Percentiles rank a stretch among this genome's conserved stretches.
Evolutionary conservation across 2,113 vertebrate species (phyloP).

Genomic region (Lontra canadensis): DNA sequence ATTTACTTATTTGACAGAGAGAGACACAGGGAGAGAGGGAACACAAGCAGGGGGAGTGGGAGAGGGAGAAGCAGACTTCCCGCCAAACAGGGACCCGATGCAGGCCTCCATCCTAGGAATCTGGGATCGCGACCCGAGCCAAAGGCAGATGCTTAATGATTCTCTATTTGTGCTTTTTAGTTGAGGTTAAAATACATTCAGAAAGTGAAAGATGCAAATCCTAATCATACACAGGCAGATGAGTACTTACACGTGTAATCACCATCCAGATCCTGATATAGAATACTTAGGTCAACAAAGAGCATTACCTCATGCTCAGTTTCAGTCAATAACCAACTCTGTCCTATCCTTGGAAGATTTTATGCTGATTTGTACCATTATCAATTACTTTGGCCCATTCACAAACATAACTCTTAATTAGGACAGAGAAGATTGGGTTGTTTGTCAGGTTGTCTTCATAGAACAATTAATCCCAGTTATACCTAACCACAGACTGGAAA

Average conservation of each 20-base stretch:
- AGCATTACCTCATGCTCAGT: neutral
- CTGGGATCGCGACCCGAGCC: neutral
- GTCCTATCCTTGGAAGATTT: neutral
- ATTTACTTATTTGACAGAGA: too few relatives aligned
- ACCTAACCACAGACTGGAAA: neutral
- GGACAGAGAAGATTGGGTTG: neutral
- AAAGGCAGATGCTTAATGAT: neutral
- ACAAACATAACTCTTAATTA: neutral
- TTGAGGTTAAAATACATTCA: neutral
- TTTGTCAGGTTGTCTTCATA: neutral
- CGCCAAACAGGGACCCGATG: rapidly evolving
- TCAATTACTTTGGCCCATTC: neutral
- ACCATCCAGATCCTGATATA: neutral
- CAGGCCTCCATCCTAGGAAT: rapidly evolving
- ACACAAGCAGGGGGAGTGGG: neutral
- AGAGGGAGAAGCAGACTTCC: neutral
- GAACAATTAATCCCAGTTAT: neutral
- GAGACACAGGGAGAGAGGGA: too few relatives aligned
- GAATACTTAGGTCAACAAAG: neutral
- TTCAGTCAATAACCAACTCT: neutral
- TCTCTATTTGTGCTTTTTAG: neutral
- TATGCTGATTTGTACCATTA: neutral
- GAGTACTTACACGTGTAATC: neutral
- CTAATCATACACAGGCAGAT: neutral
- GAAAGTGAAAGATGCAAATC: neutral